Conservation (phyloP, 2,888 invertebrate species). For the Eupithecia dodoneata region DNA sequence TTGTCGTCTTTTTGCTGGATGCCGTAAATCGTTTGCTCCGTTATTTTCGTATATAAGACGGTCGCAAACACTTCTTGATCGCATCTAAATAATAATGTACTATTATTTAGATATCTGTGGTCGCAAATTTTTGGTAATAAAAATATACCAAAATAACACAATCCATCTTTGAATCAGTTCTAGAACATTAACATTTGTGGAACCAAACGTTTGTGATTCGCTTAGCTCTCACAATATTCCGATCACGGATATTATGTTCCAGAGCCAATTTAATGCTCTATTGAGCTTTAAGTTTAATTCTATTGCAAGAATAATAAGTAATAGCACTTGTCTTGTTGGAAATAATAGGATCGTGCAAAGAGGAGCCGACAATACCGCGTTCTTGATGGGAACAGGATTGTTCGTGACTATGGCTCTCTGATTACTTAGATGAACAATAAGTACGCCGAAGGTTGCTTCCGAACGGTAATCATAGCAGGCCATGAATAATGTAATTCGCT, state of each 20-base stretch:
- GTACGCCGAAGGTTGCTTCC: conserved; percentile 38
- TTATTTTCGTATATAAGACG: no score
- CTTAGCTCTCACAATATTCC: not conserved
- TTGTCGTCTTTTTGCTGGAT: no score
- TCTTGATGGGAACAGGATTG: conserved; percentile 34
- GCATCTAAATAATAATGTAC: no score
- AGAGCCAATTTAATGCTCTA: conserved; percentile 5
- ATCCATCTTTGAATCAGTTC: not conserved
- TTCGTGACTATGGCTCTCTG: conserved; percentile 40
- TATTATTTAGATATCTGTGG: no score
- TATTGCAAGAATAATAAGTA: conserved; percentile 10
- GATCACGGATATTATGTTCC: conserved; percentile 8
- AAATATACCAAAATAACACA: not conserved
- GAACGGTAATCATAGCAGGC: conserved; percentile 27
- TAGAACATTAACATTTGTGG: not conserved
- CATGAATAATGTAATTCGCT: conserved; percentile 27
- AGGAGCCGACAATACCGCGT: conserved; percentile 25
- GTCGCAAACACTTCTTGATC: no score
- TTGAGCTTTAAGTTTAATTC: conserved; percentile 7
- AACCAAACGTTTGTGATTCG: not conserved
- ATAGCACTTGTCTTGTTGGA: conserved; percentile 27
- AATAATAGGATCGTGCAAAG: conserved; percentile 39
- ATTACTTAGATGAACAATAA: conserved; percentile 35
- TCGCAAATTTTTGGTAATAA: no score
- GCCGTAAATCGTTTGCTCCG: no score